phyloP scores from a whole-genome alignment of 2,797 vertebrate genomes.

The Gastrophryne carolinensis region DNA sequence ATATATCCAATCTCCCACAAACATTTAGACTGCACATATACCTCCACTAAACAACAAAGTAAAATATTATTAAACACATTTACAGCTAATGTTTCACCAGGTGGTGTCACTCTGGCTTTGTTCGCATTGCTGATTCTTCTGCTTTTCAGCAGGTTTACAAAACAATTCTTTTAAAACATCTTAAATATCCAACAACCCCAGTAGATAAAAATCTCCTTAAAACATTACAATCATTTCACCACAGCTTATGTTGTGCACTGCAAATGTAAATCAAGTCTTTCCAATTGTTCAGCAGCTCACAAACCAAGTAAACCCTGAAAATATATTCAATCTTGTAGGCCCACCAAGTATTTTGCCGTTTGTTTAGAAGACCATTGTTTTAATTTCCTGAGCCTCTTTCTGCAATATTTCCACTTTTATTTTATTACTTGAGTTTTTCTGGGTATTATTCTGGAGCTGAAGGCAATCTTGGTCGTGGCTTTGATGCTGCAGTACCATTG shows the following conservation, averaged over 20 bases:
- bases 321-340: conserved; percentile 4
- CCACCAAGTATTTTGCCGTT: not conserved
- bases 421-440: not conserved
- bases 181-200: not conserved
- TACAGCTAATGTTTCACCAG: not conserved
- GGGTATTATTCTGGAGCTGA: conserved; percentile 42
- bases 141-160: not conserved
- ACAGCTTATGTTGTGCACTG: not conserved
- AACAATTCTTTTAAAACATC: not conserved
- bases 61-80: not conserved
- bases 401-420: not conserved
- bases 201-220: not conserved
- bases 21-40: not conserved
- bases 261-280: not conserved
- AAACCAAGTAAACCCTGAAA: conserved; percentile 25
- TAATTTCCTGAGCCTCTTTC: not conserved
- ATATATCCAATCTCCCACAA: not conserved
- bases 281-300: not conserved
- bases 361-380: conserved; percentile 27
- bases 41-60: not conserved
- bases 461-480: conserved; percentile 38
- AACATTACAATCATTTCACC: conserved; percentile 15
- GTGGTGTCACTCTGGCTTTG: not conserved
- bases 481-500: conserved; percentile 35
- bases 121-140: not conserved